A percentile compares a stretch with the other conserved stretches of the same genome.
phyloP scores from a whole-genome alignment of 2,113 vertebrate species.

The Platysternon megacephalum region DNA sequence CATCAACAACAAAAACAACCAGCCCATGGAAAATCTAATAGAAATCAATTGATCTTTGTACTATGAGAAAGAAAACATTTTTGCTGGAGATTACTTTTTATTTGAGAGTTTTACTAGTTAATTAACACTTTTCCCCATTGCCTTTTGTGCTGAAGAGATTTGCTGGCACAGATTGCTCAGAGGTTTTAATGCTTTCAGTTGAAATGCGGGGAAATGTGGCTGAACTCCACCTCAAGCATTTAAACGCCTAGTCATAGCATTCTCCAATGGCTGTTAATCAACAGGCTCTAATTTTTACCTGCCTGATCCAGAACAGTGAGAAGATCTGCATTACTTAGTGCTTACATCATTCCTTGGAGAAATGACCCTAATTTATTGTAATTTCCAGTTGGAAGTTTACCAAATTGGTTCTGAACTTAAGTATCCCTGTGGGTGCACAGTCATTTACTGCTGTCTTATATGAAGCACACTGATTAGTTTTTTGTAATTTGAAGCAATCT shows the following conservation, averaged over 20 bases:
- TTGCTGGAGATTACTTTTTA: background rate
- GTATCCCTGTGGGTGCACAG: background rate
- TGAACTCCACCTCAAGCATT: background rate
- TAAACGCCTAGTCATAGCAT: background rate
- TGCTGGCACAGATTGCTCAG: background rate
- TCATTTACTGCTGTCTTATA: conserved; percentile 28
- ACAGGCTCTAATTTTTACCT: conserved; percentile 43
- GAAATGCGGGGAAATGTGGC: background rate
- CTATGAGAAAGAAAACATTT: background rate
- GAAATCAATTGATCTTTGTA: background rate
- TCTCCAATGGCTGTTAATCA: conserved; percentile 50
- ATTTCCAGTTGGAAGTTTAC: conserved; percentile 60
- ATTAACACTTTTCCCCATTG: background rate
- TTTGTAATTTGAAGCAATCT: background rate
- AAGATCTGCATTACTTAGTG: conserved; percentile 43
- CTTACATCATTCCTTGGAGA: conserved; percentile 49
- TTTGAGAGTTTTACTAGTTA: background rate
- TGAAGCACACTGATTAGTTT: background rate
- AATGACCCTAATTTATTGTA: conserved; percentile 58
- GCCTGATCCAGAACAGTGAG: conserved; percentile 16
- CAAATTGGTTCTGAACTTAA: conserved; percentile 55
- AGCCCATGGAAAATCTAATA: background rate
- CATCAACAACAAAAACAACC: background rate
- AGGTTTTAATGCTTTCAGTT: background rate
- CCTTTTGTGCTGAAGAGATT: background rate